Evolutionary conservation across 1,140 invertebrate species (phyloP), one percentile per base, ranked within the genome.

Genomic region (Trichogramma pretiosum): DNA sequence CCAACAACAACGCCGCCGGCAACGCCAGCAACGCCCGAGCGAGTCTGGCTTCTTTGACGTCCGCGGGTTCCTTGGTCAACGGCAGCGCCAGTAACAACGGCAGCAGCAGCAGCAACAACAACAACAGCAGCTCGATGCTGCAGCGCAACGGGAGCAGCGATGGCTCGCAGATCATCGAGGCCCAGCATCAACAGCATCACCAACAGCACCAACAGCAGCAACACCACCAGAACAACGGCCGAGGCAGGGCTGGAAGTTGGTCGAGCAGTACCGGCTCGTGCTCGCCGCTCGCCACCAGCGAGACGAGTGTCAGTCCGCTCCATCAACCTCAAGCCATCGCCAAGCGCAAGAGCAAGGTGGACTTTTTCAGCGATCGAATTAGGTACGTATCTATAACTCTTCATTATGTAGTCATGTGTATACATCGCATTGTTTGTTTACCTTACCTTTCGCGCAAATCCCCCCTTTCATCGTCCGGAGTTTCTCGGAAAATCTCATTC

Each of bases 291-390:
- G 81, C 74, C 56, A 82, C 74, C 47, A 83, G 77, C 74, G 83
- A 74, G 69, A 85, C 68, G 65, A 84, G 79, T 74, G 78, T 78
- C 56, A 87, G 73, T 60, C 84, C 75, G 53, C 78, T 78, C 23
- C 69, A 72, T 46, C 68, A 70, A 37, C 64, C 67, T 56, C 82
- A 75, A 73, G 75, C 78, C 19, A 75, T 77, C 34, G 72, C 74
- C 36, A 85, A 84, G 65, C 82, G 81, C 72, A 84, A 81, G 63
- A 75, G 79, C 56, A 87, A 87, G 67, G 77, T 85, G 46, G 87
- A 91, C 59, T 80, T 88, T 53, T 81, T 87, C 65, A 81, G 82
- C 30, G 87, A 91, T 63, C 75, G 83, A 61, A 75, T 82, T 60
- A 79, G 85, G 85, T 89, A 65, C 82, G 81, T 74, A n/a, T n/a